phyloP scores from a whole-genome alignment of 2,113 vertebrate species.

The Leucoraja erinaceus region DNA sequence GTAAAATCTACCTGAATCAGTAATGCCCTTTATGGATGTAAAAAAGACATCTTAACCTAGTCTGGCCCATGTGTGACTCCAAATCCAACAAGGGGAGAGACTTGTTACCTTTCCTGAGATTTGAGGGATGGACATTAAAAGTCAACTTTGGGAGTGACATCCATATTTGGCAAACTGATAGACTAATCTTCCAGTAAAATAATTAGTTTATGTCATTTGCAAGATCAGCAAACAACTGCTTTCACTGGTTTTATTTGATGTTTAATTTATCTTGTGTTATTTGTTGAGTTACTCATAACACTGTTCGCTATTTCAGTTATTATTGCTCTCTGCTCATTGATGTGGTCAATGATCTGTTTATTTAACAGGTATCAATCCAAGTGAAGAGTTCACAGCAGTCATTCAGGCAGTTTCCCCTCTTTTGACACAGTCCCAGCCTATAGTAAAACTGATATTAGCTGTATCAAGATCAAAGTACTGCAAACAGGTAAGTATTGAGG shows the following conservation, averaged over 20 bases:
- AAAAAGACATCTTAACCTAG: no score
- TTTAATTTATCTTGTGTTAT: background rate
- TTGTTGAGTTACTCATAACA: background rate
- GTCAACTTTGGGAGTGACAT: no score
- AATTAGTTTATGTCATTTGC: background rate
- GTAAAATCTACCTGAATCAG: no score
- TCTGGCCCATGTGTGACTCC: no score
- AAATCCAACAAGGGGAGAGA: no score
- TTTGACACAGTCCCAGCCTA: slow-evolving; percentile 59
- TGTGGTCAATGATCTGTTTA: background rate
- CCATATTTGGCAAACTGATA: no score
- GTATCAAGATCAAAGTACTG: slow-evolving; percentile 70
- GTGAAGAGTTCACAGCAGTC: slow-evolving; percentile 63
- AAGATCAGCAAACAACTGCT: background rate
- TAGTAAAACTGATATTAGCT: slow-evolving; percentile 64
- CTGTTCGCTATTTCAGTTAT: background rate
- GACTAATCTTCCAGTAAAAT: background rate
- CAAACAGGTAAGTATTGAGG: slow-evolving; percentile 55
- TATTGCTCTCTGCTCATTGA: background rate
- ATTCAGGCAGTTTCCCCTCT: slow-evolving; percentile 60
- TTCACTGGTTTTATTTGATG: background rate
- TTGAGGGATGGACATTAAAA: no score
- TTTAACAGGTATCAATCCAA: slow-evolving; percentile 56
- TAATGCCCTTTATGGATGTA: no score
- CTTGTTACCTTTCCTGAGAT: no score